Percentiles rank a stretch among this genome's conserved stretches.
Conservation (phyloP, 2,113 vertebrate genomes). For the Oncorhynchus gorbuscha region DNA sequence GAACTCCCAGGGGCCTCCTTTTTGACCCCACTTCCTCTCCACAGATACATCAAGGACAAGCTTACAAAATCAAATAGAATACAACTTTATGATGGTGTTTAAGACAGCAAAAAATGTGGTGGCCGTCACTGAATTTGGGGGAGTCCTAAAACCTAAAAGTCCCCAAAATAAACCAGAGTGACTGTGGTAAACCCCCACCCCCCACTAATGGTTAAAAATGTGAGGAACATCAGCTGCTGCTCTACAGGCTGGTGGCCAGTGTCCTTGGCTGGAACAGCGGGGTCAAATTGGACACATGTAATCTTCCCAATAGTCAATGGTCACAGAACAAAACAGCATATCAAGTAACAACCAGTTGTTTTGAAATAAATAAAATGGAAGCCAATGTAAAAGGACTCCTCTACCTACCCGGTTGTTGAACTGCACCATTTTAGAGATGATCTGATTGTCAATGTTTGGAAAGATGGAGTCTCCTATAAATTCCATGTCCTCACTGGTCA, state of each 20-base stretch:
- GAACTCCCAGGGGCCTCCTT: slow-evolving; percentile 96
- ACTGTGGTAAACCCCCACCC: not conserved
- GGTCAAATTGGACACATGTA: not conserved
- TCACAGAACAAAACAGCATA: not conserved
- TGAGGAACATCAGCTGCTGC: not conserved
- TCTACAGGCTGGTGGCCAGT: not conserved
- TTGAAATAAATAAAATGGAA: too few species aligned
- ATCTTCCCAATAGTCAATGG: not conserved
- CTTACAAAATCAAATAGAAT: slow-evolving; percentile 54
- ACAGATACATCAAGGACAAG: slow-evolving; percentile 84
- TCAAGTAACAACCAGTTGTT: too few species aligned
- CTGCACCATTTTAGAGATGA: slow-evolving; percentile 90
- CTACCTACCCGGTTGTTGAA: slow-evolving; percentile 88
- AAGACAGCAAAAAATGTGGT: not conserved
- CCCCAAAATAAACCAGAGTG: not conserved
- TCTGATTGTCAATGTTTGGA: slow-evolving; percentile 81
- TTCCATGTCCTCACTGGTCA: slow-evolving; percentile 89
- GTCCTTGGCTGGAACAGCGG: slow-evolving; percentile 2
- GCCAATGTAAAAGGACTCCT: slow-evolving; percentile 5
- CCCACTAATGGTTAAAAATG: not conserved
- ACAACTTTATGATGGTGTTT: too few species aligned
- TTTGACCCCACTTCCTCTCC: slow-evolving; percentile 91
- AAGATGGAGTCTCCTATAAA: slow-evolving; percentile 88
- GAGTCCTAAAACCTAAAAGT: not conserved
- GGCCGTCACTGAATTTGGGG: not conserved